Percentiles rank a stretch among this genome's conserved stretches.
Evolutionary conservation across 23 tunicate species (phyloP).

Genomic region (Corella eumyota): DNA sequence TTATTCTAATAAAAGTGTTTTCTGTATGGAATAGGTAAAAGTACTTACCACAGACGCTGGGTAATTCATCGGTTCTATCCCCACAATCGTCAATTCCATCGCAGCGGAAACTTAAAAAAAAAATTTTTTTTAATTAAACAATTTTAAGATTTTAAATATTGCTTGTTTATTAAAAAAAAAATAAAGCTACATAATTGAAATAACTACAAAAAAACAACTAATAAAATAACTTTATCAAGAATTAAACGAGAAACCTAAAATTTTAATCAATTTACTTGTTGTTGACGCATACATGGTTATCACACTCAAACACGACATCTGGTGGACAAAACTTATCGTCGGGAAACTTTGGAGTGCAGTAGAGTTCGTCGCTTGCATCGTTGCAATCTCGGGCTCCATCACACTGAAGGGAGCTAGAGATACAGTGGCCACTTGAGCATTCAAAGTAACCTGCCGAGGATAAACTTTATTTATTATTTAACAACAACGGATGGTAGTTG

Average conservation of each 20-base stretch:
- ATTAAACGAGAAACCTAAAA: too few relatives aligned
- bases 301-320: constrained; percentile 47
- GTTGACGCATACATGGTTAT: constrained; percentile 80
- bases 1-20: too few relatives aligned
- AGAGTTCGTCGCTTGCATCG: constrained; percentile 77
- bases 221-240: too few relatives aligned
- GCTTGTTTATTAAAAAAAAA: too few relatives aligned
- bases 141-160: too few relatives aligned
- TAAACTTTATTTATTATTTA: too few relatives aligned
- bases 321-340: constrained; percentile 51
- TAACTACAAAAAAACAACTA: too few relatives aligned
- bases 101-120: constrained; percentile 78
- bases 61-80: constrained; percentile 61
- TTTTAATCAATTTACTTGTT: constrained; percentile 34
- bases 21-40: too few relatives aligned
- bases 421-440: constrained; percentile 72
- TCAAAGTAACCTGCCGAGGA: constrained; percentile 36
- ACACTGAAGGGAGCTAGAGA: constrained; percentile 25
- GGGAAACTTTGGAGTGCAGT: constrained; percentile 42
- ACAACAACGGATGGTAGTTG: too few relatives aligned
- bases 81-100: constrained; percentile 85
- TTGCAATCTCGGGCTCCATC: constrained; percentile 68
- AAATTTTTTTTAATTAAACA: too few relatives aligned
- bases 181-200: too few relatives aligned
- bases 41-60: constrained; percentile 84